These are phyloP conservation scores for Patella ulyssiponensis DNA, from an alignment of 2,888 invertebrate genomes.

Conservation along the genomic window DNA sequence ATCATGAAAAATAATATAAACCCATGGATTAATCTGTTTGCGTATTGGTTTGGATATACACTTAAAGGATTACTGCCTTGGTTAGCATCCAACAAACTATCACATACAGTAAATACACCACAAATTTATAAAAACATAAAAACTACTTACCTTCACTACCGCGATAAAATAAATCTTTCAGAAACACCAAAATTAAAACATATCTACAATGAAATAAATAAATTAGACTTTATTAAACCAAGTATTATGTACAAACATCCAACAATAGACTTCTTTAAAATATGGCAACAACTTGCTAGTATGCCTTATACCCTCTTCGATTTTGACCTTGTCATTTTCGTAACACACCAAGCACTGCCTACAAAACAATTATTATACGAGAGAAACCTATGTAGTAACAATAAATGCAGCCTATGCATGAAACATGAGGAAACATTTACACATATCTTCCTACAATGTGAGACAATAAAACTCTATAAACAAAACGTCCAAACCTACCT, in stretches of 20 bases:
- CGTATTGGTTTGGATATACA: not conserved
- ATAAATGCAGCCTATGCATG: not conserved
- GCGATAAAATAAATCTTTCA: not conserved
- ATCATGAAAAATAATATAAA: not conserved
- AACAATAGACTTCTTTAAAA: no score
- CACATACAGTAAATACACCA: no score
- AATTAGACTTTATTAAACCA: not conserved
- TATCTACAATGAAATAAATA: not conserved
- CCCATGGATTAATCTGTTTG: not conserved
- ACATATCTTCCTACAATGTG: conserved; percentile 4
- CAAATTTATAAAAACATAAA: not conserved
- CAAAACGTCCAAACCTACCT: no score
- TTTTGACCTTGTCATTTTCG: not conserved
- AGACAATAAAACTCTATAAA: no score
- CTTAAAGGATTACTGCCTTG: not conserved
- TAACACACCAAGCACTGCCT: conserved; percentile 1
- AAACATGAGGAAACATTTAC: not conserved
- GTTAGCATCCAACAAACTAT: no score
- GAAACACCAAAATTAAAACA: not conserved
- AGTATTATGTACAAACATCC: no score
- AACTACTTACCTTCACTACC: not conserved
- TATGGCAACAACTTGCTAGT: no score
- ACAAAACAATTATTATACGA: not conserved
- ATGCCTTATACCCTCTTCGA: not conserved
- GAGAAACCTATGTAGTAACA: not conserved